Percentiles rank a stretch among this genome's conserved stretches.
Evolutionary conservation across 2,113 vertebrate species (phyloP).

Genomic region (Numida meleagris): DNA sequence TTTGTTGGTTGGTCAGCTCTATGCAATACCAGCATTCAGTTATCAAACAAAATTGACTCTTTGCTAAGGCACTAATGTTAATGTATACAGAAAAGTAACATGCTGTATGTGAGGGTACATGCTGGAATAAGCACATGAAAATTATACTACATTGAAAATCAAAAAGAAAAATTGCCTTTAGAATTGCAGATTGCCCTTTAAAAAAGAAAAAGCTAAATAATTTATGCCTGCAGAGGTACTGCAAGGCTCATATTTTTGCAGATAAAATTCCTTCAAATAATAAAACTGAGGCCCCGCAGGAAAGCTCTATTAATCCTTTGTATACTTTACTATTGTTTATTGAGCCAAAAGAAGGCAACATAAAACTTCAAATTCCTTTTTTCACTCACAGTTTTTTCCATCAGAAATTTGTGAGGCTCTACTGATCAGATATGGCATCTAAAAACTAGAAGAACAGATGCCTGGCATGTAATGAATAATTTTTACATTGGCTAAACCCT

Average conservation of each 20-base stretch:
- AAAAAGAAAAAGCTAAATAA: conserved; percentile 44
- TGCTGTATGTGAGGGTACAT: not conserved
- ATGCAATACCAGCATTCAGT: not conserved
- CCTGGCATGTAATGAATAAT: conserved; percentile 46
- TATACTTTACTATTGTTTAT: conserved; percentile 47
- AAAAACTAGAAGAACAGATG: conserved; percentile 67
- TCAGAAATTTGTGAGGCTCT: conserved; percentile 30
- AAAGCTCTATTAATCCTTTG: conserved; percentile 61
- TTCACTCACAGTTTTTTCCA: conserved; percentile 29
- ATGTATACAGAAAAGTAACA: not conserved
- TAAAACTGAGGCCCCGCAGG: conserved; percentile 31
- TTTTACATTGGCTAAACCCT: conserved; percentile 53
- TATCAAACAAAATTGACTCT: not conserved
- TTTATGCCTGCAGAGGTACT: conserved; percentile 53
- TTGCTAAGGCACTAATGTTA: not conserved
- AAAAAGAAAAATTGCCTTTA: conserved; percentile 67
- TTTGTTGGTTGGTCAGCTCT: not conserved
- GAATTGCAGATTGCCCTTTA: conserved; percentile 61
- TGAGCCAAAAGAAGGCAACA: conserved; percentile 40
- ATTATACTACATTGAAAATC: conserved; percentile 55
- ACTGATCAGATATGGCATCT: conserved; percentile 56
- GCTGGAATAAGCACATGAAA: conserved; percentile 17
- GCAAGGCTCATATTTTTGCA: conserved; percentile 58
- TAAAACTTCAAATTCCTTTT: conserved; percentile 65
- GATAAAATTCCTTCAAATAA: conserved; percentile 56